Conservation (phyloP, 2,797 vertebrate genomes). For the Parotocinclus haroldoi region DNA sequence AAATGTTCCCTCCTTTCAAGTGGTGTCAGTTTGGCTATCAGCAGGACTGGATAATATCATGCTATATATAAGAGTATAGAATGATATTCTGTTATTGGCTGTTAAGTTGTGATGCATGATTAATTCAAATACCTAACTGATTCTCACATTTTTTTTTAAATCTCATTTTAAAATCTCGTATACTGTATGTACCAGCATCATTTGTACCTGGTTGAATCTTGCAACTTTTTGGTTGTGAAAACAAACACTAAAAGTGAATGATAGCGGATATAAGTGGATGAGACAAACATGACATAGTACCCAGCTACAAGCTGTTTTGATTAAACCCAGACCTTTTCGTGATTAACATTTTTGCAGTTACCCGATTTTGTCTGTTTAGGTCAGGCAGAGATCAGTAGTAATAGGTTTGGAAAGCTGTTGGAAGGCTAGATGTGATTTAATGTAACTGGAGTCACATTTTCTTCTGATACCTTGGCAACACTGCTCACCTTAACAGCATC, state of each 20-base stretch:
- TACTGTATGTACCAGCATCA: neutral
- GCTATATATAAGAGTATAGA: conserved; percentile 36
- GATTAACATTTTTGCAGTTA: conserved; percentile 39
- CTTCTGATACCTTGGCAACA: neutral
- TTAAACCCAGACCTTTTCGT: conserved; percentile 29
- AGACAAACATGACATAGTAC: conserved; percentile 8
- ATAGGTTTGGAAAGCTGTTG: conserved; percentile 17
- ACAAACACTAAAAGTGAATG: neutral
- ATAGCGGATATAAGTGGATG: conserved; percentile 8
- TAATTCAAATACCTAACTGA: conserved; percentile 2
- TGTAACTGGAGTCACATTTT: neutral
- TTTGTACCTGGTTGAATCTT: conserved; percentile 1
- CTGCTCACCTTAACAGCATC: no score
- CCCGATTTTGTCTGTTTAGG: conserved; percentile 35
- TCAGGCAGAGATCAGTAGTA: conserved; percentile 27
- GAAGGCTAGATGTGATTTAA: no score
- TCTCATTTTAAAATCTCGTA: neutral
- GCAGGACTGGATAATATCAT: no score
- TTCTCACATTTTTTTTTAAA: neutral
- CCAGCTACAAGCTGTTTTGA: conserved; percentile 11
- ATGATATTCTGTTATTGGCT: conserved; percentile 44
- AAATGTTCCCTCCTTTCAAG: no score
- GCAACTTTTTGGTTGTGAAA: neutral
- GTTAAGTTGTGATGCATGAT: conserved; percentile 23
- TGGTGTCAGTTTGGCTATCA: no score